Conservation (phyloP, 2,888 invertebrate genomes). For the Lasioglossum pauxillum region DNA sequence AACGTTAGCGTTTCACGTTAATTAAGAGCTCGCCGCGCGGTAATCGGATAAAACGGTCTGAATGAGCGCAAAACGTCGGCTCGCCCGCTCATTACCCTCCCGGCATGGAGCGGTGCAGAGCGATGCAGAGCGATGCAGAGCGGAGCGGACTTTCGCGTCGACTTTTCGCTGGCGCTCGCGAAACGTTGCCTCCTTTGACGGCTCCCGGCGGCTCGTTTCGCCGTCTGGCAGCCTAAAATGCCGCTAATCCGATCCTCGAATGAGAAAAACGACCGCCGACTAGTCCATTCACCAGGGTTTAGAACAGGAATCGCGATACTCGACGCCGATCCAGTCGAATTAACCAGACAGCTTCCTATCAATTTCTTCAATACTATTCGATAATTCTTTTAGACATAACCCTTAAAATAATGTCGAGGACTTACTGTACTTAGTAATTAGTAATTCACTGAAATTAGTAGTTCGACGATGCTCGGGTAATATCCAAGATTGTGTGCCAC, state of each 20-base stretch:
- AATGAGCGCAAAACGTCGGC: constrained; percentile 19
- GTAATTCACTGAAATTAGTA: neutral
- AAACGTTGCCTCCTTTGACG: constrained; percentile 12
- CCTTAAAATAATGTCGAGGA: too few species aligned
- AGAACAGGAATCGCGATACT: neutral
- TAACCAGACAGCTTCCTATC: neutral
- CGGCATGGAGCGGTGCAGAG: neutral
- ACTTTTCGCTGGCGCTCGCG: neutral
- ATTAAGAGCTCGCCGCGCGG: constrained; percentile 17
- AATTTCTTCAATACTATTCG: too few species aligned
- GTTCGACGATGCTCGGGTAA: neutral
- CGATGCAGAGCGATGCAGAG: neutral
- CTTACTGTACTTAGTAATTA: too few species aligned
- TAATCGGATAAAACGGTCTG: constrained; percentile 27
- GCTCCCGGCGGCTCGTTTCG: neutral
- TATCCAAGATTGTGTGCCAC: neutral
- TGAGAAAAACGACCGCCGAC: neutral
- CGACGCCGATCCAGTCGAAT: neutral
- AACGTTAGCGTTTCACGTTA: constrained; percentile 30
- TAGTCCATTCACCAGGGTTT: neutral
- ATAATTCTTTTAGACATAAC: too few species aligned
- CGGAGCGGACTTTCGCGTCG: neutral
- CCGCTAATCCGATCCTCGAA: constrained; percentile 2
- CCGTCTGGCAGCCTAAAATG: constrained; percentile 2
- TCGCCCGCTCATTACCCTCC: constrained; percentile 8